These are phyloP conservation scores for Escarpia spicata DNA, from an alignment of 2,888 invertebrate genomes.

Conservation along the genomic window DNA sequence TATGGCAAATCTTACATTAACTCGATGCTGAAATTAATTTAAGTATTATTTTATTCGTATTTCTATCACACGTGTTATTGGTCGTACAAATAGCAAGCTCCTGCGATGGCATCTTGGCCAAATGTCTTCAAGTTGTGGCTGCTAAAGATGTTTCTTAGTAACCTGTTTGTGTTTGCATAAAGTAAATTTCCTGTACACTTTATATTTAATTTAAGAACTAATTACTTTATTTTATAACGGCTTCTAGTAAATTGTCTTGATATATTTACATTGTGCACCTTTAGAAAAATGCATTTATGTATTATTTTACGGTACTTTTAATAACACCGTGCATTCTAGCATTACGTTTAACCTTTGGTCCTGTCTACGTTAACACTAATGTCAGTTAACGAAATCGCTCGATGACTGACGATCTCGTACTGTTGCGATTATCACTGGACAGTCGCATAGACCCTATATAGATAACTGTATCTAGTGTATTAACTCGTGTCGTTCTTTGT, in stretches of 20 bases:
- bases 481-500: neutral
- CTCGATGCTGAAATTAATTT: neutral
- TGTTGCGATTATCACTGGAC: neutral
- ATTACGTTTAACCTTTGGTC: neutral
- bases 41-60: neutral
- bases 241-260: neutral
- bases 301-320: neutral
- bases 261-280: neutral
- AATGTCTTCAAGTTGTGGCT: neutral
- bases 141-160: neutral
- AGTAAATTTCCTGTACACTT: neutral
- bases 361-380: neutral
- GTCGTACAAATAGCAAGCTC: neutral
- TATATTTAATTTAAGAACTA: neutral
- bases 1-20: neutral
- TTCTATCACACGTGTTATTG: neutral
- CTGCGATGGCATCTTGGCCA: neutral
- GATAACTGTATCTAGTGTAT: neutral
- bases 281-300: neutral
- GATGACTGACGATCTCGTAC: neutral
- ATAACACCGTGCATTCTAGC: neutral
- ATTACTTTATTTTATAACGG: neutral
- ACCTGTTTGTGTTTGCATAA: neutral
- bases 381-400: neutral
- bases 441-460: neutral